Conservation (phyloP, 2,797 vertebrate genomes). For the Peromyscus attwateri region DNA sequence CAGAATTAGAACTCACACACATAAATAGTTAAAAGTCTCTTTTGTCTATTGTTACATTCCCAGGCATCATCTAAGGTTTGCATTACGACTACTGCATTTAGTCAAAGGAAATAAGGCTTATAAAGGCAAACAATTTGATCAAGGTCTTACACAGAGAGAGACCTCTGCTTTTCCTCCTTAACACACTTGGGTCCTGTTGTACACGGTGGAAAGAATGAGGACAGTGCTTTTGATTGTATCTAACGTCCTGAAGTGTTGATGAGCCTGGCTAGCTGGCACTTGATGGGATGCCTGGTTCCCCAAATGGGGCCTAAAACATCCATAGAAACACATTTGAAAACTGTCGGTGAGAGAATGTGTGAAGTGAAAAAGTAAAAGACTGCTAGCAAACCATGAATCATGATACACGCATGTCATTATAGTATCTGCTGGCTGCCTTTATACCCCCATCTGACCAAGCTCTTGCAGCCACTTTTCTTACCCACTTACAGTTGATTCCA, state of each 20-base stretch:
- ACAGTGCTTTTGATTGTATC: neutral
- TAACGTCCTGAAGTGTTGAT: conserved; percentile 52
- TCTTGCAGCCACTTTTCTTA: neutral
- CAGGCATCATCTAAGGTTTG: neutral
- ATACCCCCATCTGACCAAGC: neutral
- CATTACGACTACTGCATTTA: neutral
- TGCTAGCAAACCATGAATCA: neutral
- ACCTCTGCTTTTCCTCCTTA: conserved; percentile 8
- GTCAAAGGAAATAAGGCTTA: conserved; percentile 24
- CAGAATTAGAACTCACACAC: neutral
- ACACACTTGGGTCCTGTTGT: neutral
- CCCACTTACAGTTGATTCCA: neutral
- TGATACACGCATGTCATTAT: neutral
- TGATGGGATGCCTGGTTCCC: conserved; percentile 21
- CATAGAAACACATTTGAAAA: neutral
- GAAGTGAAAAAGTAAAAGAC: conserved; percentile 13
- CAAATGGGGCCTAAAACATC: conserved; percentile 2
- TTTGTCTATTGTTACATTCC: neutral
- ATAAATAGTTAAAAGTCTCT: conserved; percentile 2
- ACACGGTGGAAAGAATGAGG: neutral
- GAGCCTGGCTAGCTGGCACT: neutral
- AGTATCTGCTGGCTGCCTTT: neutral
- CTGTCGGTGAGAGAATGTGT: neutral
- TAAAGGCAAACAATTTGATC: neutral
- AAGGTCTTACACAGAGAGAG: neutral